These are phyloP conservation scores for Siphamia tubifer DNA, from an alignment of 2,113 vertebrate species.

Conservation along the genomic window DNA sequence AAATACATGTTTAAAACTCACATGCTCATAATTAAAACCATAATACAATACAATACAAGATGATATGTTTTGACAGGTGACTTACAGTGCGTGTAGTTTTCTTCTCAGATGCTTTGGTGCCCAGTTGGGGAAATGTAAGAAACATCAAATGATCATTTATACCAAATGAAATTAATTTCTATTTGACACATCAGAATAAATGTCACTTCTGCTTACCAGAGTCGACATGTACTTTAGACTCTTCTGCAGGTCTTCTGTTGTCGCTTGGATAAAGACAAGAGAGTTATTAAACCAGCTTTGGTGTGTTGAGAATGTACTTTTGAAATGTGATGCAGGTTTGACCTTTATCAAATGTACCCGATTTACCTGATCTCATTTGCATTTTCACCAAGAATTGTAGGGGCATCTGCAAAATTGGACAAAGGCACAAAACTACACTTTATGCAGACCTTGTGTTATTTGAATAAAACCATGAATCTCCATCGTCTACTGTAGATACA, in stretches of 20 bases:
- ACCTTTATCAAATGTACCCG: background rate
- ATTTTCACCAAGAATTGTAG: slow-evolving; percentile 12
- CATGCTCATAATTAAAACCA: background rate
- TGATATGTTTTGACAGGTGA: background rate
- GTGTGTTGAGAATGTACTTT: background rate
- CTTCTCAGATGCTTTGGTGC: background rate
- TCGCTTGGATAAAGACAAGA: background rate
- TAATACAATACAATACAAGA: background rate
- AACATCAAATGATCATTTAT: background rate
- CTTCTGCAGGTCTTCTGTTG: background rate
- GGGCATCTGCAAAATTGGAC: slow-evolving; percentile 46
- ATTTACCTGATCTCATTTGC: slow-evolving; percentile 39
- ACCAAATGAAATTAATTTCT: background rate
- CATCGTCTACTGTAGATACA: too few species aligned
- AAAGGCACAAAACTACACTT: background rate
- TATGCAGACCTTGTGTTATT: too few species aligned
- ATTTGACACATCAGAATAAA: too few species aligned
- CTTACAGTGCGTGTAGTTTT: slow-evolving; percentile 24
- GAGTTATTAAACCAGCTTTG: background rate
- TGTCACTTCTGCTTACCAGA: slow-evolving; percentile 32
- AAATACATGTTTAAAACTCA: background rate
- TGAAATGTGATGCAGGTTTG: background rate
- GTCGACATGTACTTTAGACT: background rate
- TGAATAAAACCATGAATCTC: too few species aligned
- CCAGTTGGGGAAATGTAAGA: background rate